Conservation (phyloP, 2,113 vertebrate species). For the Mormoops blainvillei region DNA sequence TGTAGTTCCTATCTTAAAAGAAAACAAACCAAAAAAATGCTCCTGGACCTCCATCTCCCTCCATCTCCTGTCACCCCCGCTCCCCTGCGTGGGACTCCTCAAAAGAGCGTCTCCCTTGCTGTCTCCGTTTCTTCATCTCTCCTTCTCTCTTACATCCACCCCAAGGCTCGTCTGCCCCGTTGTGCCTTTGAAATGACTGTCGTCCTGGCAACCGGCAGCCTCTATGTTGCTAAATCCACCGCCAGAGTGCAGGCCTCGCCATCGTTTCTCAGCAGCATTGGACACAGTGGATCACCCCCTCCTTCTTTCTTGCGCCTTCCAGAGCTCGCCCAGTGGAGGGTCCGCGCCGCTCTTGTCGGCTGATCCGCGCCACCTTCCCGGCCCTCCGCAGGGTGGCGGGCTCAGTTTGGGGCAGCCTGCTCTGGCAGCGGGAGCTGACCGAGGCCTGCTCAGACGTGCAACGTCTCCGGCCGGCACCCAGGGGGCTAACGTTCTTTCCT, state of each 20-base stretch:
- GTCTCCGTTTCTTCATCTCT: neutral
- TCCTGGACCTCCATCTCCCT: neutral
- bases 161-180: accelerated
- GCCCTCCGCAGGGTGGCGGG: neutral
- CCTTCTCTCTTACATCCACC: neutral
- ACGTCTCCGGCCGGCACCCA: neutral
- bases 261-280: neutral
- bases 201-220: neutral
- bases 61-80: neutral
- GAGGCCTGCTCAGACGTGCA: neutral
- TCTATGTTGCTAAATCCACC: neutral
- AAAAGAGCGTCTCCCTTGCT: neutral
- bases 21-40: neutral
- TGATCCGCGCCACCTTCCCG: neutral
- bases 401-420: neutral
- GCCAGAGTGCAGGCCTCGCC: neutral
- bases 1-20: neutral
- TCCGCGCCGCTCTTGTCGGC: neutral
- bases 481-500: neutral
- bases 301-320: neutral
- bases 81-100: neutral
- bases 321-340: neutral
- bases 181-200: neutral
- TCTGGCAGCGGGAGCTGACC: accelerated
- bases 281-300: neutral